Evolutionary conservation across 2,797 vertebrate genomes (phyloP), one percentile per base, ranked within the genome.

Genomic region (Notolabrus celidotus): DNA sequence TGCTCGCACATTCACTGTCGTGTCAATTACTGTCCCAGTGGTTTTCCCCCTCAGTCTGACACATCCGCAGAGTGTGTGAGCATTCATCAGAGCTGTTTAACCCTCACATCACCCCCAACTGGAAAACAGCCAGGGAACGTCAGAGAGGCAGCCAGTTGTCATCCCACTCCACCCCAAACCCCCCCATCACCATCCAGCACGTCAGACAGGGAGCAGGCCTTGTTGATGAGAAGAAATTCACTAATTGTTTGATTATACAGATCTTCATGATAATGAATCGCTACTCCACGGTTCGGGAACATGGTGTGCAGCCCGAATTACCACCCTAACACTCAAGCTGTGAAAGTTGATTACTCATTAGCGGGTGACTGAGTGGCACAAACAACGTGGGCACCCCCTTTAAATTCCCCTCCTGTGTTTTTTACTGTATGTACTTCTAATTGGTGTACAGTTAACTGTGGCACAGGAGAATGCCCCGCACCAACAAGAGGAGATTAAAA

Each of bases 311-410:
- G 96, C 95, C 89, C 92, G 96, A 98, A 98, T 99, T 98, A 98
- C 96, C 96, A 96, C 94, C 96, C 95, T 93, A 95, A 96, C 95
- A 95, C 95, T 98, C 97, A 98, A 89, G 96, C 97, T 99, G 97
- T 96, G 97, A 98, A 96, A 98, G 97, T 96, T 98, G 97, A 99
- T 99, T 98, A 98, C 97, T 98, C 97, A 99, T 99, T 98, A 99
- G 95, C 90, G 94, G 96, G 95, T 97, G 96, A 96, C 95, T 97
- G 95, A 99, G 96, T 95, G 95, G 95, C 96, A 95, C 95, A 95
- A 96, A 97, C 95, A 96, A 91, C 89, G 88, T 95, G 90, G 93
- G 94, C 92, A 89, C 84, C 89, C 84, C 84, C 71, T 88, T 88
- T 69, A 86, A 86, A 88, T 75, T 72, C 82, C 83, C 86, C 82